Evolutionary conservation across 2,797 vertebrate genomes (phyloP).

Genomic region (Coracias cyanogaster): DNA sequence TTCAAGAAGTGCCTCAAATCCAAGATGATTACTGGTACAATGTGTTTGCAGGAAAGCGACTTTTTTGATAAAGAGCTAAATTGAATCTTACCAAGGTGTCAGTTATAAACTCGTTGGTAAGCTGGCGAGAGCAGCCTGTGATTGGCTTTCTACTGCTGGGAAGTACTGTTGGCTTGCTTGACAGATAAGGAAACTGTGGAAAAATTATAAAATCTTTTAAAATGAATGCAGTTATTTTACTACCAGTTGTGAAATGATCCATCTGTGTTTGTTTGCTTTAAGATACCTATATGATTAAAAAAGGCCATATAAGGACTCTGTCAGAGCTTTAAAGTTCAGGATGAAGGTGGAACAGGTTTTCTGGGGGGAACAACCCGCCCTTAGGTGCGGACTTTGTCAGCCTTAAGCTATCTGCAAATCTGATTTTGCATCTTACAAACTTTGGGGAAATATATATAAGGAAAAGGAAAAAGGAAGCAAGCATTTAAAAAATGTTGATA

Average conservation of each 20-base stretch:
- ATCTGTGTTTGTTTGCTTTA: neutral
- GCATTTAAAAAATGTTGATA: neutral
- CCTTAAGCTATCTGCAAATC: neutral
- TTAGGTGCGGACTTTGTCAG: neutral
- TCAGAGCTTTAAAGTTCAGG: neutral
- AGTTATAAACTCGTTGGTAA: neutral
- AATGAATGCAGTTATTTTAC: neutral
- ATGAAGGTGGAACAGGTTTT: neutral
- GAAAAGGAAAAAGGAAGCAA: neutral
- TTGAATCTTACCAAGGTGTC: neutral
- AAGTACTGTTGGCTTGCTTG: neutral
- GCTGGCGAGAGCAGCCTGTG: neutral
- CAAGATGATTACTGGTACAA: neutral
- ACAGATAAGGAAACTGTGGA: neutral
- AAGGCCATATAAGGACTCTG: neutral
- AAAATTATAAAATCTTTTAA: neutral
- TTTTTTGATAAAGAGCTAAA: neutral
- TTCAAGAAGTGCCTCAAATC: neutral
- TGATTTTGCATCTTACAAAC: neutral
- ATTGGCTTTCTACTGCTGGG: neutral
- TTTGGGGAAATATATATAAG: neutral
- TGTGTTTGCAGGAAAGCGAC: neutral
- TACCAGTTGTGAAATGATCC: neutral
- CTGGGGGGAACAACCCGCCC: neutral
- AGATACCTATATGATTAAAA: neutral